Conservation (phyloP, 2,888 invertebrate species). For the Baronia brevicornis region DNA sequence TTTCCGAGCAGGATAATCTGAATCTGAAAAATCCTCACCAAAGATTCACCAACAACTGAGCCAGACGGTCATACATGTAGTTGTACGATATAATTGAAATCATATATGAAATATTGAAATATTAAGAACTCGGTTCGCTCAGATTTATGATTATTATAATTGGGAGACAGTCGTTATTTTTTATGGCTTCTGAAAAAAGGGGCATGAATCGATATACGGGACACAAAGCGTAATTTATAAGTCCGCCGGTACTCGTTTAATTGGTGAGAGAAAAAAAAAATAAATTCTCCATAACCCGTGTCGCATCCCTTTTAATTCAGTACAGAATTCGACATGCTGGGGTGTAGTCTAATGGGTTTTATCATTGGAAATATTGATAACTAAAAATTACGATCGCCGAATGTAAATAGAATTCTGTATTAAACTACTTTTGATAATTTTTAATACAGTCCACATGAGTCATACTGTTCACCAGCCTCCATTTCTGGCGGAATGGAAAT, state of each 20-base stretch:
- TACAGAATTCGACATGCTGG: conserved; percentile 47
- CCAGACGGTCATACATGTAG: too few species aligned
- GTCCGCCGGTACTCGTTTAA: conserved; percentile 45
- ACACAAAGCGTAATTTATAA: conserved; percentile 60
- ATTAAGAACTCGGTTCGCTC: conserved; percentile 33
- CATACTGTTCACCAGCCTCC: too few species aligned
- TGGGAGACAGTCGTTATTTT: conserved; percentile 60
- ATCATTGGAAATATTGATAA: conserved; percentile 4
- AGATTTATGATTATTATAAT: conserved; percentile 58
- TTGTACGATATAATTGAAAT: not conserved
- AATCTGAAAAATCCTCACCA: too few species aligned
- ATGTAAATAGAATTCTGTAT: too few species aligned
- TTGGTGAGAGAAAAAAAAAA: conserved; percentile 45
- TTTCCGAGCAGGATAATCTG: too few species aligned
- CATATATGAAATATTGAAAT: conserved; percentile 33
- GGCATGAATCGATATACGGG: conserved; percentile 55
- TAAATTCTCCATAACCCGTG: conserved; percentile 31
- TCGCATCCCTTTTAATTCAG: conserved; percentile 45
- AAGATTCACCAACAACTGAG: too few species aligned
- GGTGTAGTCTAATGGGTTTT: conserved; percentile 27
- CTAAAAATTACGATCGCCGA: too few species aligned
- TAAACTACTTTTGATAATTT: too few species aligned
- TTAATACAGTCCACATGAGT: too few species aligned
- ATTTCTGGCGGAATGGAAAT: too few species aligned
- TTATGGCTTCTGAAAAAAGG: conserved; percentile 64